Percentiles rank a stretch among this genome's conserved stretches.
phyloP scores from a whole-genome alignment of 2,113 vertebrate species.

The Ailurus styani region DNA sequence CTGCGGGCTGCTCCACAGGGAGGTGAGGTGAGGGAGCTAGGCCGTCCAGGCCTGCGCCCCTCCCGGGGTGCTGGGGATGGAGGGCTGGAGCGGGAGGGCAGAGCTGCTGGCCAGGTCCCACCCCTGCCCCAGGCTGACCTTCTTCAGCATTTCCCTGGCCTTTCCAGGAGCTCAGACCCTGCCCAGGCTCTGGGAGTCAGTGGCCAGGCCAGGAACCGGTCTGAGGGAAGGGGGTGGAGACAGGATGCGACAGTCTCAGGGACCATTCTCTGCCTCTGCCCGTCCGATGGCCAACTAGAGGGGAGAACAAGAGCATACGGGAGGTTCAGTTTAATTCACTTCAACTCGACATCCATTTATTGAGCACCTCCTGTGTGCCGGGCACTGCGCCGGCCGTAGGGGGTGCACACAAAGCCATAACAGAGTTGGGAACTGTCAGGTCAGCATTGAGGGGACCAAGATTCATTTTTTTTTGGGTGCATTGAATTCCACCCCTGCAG shows the following conservation, averaged over 20 bases:
- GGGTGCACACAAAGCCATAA: slow-evolving; percentile 54
- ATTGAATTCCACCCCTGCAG: slow-evolving; percentile 3
- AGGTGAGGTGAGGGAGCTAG: not conserved
- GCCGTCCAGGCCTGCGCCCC: not conserved
- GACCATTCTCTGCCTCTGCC: slow-evolving; percentile 35
- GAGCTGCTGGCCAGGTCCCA: not conserved
- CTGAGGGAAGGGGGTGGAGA: not conserved
- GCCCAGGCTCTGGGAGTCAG: not conserved
- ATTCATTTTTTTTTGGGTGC: not conserved
- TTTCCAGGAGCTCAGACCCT: not conserved
- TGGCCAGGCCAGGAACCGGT: not conserved
- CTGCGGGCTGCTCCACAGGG: not conserved
- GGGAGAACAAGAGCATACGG: not conserved
- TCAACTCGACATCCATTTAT: not conserved
- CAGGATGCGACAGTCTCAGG: slow-evolving; percentile 17
- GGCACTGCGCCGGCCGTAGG: not conserved
- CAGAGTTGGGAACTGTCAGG: not conserved
- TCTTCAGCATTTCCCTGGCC: not conserved
- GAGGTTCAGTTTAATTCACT: not conserved
- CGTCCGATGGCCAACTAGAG: not conserved
- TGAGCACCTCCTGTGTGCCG: not conserved
- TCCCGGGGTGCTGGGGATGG: not conserved
- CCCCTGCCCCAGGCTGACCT: not conserved
- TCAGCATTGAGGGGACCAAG: slow-evolving; percentile 6
- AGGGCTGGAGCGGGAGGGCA: not conserved